Base-by-base conservation (phyloP, 1,140 invertebrate genomes). In the Lanistes nyassanus region DNA sequence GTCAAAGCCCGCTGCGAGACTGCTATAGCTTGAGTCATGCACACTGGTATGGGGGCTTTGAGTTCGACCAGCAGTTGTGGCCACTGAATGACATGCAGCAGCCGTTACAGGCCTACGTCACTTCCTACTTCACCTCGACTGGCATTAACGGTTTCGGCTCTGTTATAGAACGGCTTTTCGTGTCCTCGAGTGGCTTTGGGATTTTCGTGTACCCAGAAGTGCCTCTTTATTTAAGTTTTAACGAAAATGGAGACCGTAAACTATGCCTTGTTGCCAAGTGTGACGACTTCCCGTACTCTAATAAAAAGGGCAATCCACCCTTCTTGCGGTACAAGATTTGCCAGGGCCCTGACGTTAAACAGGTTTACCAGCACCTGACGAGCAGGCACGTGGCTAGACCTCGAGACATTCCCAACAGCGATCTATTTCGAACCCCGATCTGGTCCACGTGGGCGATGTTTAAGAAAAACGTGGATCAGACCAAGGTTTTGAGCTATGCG, bases 361-460 rank as follows among this genome's bases (percentile, higher is more conserved):
- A 77, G 65, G 75, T 84, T 16, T 84, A 84, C 75, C 39, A 75
- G 21, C 83, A 80, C 53, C 76, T 82, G 71, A 65, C 58, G 19
- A 77, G 71, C 11, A 80, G 74, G 21, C 81, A 74, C 58, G 79
- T 84, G 62, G 76, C 70, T 34, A 77, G 75, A 23, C 85, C 87
- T 34, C 67, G 64, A 65, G 78, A 42, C 23, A 87, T 91, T 66
- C 95, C 95, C 0, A 93, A 95, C 80, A 89, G 92, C 62, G 88
- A 89, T 53, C 94, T 96, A 92, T 91, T 96, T 9, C 86, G 85
- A 21, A 88, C 94, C 85, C 95, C 96, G 0, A 93, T 97, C 73
- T 98, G 96, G 95, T 96, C 95, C 0, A 97, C 96, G 0, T 97
- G 95, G 95, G 94, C 93, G 2, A 91, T 93, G 81, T 96, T 93